Conservation (phyloP, 2,888 invertebrate genomes). For the Drosophila helvetica region DNA sequence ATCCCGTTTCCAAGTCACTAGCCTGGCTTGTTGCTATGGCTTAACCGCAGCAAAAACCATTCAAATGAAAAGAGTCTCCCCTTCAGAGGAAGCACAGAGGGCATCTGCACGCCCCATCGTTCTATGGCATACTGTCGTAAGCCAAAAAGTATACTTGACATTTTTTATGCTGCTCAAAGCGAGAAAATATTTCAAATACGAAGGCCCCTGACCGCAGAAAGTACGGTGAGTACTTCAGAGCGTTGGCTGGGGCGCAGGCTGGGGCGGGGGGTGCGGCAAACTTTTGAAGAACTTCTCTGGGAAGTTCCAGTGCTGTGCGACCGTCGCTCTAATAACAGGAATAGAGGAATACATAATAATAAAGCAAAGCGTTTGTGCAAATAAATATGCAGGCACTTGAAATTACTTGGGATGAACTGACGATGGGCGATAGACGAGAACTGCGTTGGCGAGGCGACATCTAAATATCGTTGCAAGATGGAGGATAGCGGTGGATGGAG, state of each 20-base stretch:
- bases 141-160: conserved; percentile 73
- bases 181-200: conserved; percentile 64
- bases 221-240: conserved; percentile 19
- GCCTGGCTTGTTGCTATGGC: conserved; percentile 33
- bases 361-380: conserved; percentile 74
- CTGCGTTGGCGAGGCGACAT: conserved; percentile 23
- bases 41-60: conserved; percentile 13
- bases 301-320: conserved; percentile 1
- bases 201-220: conserved; percentile 50
- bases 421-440: conserved; percentile 25
- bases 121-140: conserved; percentile 53
- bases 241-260: rapidly evolving
- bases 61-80: conserved; percentile 30
- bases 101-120: background rate
- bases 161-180: conserved; percentile 46
- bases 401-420: conserved; percentile 75
- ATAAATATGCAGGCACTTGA: conserved; percentile 81
- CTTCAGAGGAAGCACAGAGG: background rate
- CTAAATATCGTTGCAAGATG: conserved; percentile 47
- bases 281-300: conserved; percentile 41
- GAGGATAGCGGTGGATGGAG: background rate
- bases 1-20: conserved; percentile 13
- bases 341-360: conserved; percentile 73
- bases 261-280: conserved; percentile 4
- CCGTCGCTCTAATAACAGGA: conserved; percentile 59